These are phyloP conservation scores for Nudaria mundana DNA, from an alignment of 2,888 invertebrate species.

Conservation along the genomic window DNA sequence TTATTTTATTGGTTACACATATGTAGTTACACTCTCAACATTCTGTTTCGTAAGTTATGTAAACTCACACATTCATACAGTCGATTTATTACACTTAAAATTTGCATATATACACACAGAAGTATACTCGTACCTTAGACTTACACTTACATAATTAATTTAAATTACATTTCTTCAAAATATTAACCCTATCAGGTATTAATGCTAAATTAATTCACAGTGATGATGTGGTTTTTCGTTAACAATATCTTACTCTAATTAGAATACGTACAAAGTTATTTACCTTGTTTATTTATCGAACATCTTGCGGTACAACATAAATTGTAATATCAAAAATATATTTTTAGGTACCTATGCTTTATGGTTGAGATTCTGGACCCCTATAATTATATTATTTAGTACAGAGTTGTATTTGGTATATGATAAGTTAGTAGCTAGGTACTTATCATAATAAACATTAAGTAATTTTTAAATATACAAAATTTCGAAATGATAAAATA, in stretches of 20 bases:
- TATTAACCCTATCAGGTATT: too few relatives aligned
- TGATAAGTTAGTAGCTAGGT: too few relatives aligned
- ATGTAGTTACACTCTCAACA: conserved; percentile 22
- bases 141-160: conserved; percentile 11
- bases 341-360: too few relatives aligned
- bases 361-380: too few relatives aligned
- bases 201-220: conserved; percentile 52
- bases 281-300: background rate
- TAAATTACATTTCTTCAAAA: conserved; percentile 17
- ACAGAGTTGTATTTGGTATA: too few relatives aligned
- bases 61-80: conserved; percentile 21
- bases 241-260: conserved; percentile 22
- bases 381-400: too few relatives aligned
- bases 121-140: conserved; percentile 3
- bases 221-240: conserved; percentile 56
- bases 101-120: conserved; percentile 8
- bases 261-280: conserved; percentile 1
- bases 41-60: conserved; percentile 8
- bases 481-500: too few relatives aligned
- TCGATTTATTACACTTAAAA: conserved; percentile 14
- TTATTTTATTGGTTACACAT: conserved; percentile 32
- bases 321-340: too few relatives aligned
- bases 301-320: too few relatives aligned
- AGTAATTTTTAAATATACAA: too few relatives aligned
- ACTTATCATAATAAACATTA: too few relatives aligned